Conservation (phyloP, 2,113 vertebrate genomes). For the Orycteropus afer region DNA sequence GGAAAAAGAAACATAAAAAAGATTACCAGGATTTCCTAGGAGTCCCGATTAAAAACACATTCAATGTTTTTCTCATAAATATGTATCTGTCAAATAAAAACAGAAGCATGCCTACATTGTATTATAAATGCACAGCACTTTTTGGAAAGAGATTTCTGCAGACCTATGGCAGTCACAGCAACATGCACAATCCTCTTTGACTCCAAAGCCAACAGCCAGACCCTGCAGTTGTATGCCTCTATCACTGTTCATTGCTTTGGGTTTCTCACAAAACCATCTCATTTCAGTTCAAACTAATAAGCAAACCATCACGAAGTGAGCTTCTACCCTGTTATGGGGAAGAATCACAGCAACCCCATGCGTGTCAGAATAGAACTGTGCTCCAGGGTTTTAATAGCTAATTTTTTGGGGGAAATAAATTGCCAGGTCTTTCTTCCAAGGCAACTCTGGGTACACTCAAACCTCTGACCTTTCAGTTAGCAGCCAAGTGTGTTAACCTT, state of each 20-base stretch:
- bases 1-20: slow-evolving; percentile 58
- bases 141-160: slow-evolving; percentile 17
- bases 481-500: neutral
- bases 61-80: slow-evolving; percentile 50
- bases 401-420: no score
- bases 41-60: slow-evolving; percentile 59
- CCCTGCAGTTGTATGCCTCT: neutral
- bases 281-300: neutral
- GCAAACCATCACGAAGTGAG: neutral
- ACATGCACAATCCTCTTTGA: neutral
- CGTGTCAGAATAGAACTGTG: neutral
- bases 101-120: neutral
- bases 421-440: neutral
- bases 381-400: no score
- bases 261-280: neutral
- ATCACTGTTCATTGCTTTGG: neutral
- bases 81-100: slow-evolving; percentile 53
- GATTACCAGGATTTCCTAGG: slow-evolving; percentile 65
- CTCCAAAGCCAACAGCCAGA: neutral
- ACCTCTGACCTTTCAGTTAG: neutral
- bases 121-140: neutral
- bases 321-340: neutral
- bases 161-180: neutral
- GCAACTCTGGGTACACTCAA: neutral
- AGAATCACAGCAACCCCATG: neutral